Conservation (phyloP, 2,888 invertebrate species). For the Lathronympha strigana region DNA sequence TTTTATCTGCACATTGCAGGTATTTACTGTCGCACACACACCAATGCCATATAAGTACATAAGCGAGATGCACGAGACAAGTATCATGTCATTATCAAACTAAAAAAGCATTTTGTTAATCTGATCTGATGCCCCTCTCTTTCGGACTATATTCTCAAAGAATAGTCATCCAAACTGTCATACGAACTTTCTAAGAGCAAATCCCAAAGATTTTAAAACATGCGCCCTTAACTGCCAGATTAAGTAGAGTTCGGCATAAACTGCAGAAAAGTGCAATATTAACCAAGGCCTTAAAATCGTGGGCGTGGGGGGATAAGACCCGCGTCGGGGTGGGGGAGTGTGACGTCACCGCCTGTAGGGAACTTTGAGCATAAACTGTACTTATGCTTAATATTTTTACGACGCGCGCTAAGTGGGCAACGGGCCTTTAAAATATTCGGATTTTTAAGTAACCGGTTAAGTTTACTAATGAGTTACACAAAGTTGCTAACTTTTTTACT, state of each 20-base stretch:
- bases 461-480: constrained; percentile 25
- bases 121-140: too few species aligned
- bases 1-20: too few species aligned
- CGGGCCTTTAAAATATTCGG: constrained; percentile 27
- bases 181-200: constrained; percentile 5
- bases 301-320: constrained; percentile 29
- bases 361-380: constrained; percentile 37
- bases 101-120: too few species aligned
- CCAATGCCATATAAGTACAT: too few species aligned
- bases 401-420: constrained; percentile 33
- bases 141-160: background rate
- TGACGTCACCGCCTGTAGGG: constrained; percentile 37
- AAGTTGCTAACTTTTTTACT: constrained; percentile 13
- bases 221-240: constrained; percentile 22
- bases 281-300: constrained; percentile 41
- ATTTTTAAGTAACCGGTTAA: constrained; percentile 32
- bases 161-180: background rate
- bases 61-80: too few species aligned
- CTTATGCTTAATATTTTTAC: constrained; percentile 42
- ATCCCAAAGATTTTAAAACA: constrained; percentile 17
- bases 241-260: constrained; percentile 37
- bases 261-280: constrained; percentile 43
- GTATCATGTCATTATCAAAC: too few species aligned
- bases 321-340: constrained; percentile 10
- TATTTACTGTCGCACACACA: too few species aligned